Conservation (phyloP, 2,888 invertebrate genomes). For the Rutpela maculata region DNA sequence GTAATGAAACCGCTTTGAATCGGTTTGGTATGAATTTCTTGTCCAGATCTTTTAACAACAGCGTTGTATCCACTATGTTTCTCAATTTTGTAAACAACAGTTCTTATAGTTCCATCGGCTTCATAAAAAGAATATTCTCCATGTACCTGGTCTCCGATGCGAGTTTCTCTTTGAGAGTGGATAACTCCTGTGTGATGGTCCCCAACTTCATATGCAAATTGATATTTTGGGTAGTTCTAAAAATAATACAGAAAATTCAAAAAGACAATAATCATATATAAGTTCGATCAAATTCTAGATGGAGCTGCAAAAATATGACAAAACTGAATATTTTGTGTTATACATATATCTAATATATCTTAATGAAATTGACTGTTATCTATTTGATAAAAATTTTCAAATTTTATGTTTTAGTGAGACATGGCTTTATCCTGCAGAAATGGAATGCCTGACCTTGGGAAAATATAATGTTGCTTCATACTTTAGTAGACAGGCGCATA, state of each 20-base stretch:
- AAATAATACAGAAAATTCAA: constrained; percentile 9
- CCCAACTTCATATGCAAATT: constrained; percentile 76
- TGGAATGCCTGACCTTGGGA: too few relatives aligned
- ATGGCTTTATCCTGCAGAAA: too few relatives aligned
- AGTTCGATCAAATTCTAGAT: too few relatives aligned
- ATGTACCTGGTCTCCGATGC: constrained; percentile 77
- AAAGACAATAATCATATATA: background rate
- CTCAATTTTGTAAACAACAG: constrained; percentile 53
- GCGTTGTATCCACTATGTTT: constrained; percentile 68
- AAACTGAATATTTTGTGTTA: too few relatives aligned
- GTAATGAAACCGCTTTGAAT: background rate
- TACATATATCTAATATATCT: too few relatives aligned
- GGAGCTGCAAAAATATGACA: too few relatives aligned
- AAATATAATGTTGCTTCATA: too few relatives aligned
- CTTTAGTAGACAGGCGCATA: too few relatives aligned
- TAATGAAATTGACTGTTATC: too few relatives aligned
- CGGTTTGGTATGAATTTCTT: constrained; percentile 66
- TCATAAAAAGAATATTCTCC: constrained; percentile 61
- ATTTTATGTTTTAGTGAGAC: too few relatives aligned
- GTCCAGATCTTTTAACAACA: constrained; percentile 77
- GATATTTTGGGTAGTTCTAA: constrained; percentile 77
- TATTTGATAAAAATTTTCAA: too few relatives aligned
- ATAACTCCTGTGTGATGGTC: constrained; percentile 77
- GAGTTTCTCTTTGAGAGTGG: constrained; percentile 74
- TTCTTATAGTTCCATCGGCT: constrained; percentile 61